Evolutionary conservation across 2,888 invertebrate genomes (phyloP).

Genomic region (Hypercompe scribonia): DNA sequence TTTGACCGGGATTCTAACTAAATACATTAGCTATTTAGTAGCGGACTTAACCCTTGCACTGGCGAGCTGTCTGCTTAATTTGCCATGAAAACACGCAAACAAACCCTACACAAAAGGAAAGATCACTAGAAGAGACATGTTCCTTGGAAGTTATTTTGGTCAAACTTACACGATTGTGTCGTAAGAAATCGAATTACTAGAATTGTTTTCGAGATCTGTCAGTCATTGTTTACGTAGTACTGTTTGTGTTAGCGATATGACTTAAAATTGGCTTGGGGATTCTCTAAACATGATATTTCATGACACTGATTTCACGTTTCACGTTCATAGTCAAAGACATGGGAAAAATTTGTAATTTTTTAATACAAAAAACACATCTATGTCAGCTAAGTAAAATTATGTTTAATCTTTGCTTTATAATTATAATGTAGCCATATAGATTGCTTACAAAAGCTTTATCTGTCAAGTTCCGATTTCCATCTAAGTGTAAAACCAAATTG

Average conservation of each 20-base stretch:
- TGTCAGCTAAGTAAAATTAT: background rate
- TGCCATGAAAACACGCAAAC: conserved; percentile 76
- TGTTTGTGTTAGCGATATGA: too few species aligned
- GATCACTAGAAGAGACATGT: conserved; percentile 35
- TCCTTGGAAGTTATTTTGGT: background rate
- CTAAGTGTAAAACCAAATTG: background rate
- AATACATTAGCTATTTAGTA: conserved; percentile 77
- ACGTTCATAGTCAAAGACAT: too few species aligned
- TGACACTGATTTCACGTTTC: too few species aligned
- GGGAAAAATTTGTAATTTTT: too few species aligned
- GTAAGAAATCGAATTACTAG: too few species aligned
- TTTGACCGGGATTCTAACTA: conserved; percentile 65
- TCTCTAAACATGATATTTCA: too few species aligned
- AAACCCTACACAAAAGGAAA: conserved; percentile 38
- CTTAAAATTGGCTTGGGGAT: too few species aligned
- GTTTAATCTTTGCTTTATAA: background rate
- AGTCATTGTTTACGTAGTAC: too few species aligned
- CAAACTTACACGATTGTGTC: too few species aligned
- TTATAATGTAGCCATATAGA: too few species aligned
- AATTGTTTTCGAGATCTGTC: too few species aligned
- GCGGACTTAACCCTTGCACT: conserved; percentile 61
- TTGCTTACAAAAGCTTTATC: background rate
- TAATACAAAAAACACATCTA: background rate
- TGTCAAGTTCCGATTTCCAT: background rate
- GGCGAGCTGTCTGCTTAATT: conserved; percentile 70